These are phyloP conservation scores for Chiloscyllium punctatum DNA, from an alignment of 2,797 vertebrate species.

Conservation along the genomic window DNA sequence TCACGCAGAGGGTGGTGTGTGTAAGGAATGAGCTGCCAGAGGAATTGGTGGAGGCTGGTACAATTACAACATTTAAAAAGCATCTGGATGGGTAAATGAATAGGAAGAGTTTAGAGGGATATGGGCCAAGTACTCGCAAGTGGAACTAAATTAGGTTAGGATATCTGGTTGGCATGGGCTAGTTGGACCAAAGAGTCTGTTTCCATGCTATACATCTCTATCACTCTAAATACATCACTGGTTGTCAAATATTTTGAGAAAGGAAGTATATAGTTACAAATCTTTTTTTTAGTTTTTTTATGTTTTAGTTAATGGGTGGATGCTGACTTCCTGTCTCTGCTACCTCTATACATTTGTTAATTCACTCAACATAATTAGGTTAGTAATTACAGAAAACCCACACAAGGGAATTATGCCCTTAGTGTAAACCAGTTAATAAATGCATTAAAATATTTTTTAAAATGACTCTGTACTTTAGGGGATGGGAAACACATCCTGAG, in stretches of 20 bases:
- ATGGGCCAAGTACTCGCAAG: too few relatives aligned
- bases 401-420: background rate
- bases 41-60: too few relatives aligned
- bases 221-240: background rate
- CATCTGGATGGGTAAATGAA: too few relatives aligned
- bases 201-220: too few relatives aligned
- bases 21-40: too few relatives aligned
- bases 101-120: too few relatives aligned
- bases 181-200: too few relatives aligned
- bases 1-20: too few relatives aligned
- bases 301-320: background rate
- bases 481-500: background rate
- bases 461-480: too few relatives aligned
- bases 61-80: too few relatives aligned
- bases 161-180: too few relatives aligned
- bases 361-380: background rate
- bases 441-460: background rate
- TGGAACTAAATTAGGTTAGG: too few relatives aligned
- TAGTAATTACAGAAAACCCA: background rate
- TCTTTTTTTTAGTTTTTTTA: background rate
- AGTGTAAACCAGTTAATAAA: background rate
- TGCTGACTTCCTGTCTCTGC: background rate
- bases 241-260: background rate
- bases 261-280: background rate
- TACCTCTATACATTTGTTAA: background rate